Conservation (phyloP, 2,797 vertebrate genomes). For the Thripadectes ignobilis region DNA sequence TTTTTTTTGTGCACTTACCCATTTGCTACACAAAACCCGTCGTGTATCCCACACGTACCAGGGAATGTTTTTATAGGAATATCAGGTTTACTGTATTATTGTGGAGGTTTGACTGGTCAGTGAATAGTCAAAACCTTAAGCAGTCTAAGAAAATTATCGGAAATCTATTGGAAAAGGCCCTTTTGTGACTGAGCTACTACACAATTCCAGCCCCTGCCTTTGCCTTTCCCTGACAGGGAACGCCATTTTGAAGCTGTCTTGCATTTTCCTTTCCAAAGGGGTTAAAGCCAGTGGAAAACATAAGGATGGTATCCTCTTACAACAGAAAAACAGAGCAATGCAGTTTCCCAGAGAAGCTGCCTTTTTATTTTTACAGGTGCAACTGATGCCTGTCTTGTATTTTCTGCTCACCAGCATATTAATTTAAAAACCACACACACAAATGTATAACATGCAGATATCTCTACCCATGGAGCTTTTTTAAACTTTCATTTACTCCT, state of each 20-base stretch:
- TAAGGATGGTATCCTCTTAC: neutral
- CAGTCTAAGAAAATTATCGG: neutral
- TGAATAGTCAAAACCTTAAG: neutral
- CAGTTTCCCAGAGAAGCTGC: neutral
- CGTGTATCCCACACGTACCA: neutral
- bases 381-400: neutral
- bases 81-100: neutral
- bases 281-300: neutral
- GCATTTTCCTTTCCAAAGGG: neutral
- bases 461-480: neutral
- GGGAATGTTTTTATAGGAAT: neutral
- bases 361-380: slow-evolving; percentile 51
- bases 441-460: neutral
- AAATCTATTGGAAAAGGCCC: neutral
- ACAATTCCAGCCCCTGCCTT: neutral
- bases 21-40: neutral
- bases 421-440: neutral
- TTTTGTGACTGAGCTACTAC: neutral
- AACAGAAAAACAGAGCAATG: neutral
- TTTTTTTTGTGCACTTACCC: neutral
- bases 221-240: neutral
- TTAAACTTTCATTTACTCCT: neutral
- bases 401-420: neutral
- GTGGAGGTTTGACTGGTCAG: neutral
- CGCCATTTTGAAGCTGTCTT: neutral